phyloP scores from a whole-genome alignment of 2,888 invertebrate genomes.

The Yponomeuta evonymella region DNA sequence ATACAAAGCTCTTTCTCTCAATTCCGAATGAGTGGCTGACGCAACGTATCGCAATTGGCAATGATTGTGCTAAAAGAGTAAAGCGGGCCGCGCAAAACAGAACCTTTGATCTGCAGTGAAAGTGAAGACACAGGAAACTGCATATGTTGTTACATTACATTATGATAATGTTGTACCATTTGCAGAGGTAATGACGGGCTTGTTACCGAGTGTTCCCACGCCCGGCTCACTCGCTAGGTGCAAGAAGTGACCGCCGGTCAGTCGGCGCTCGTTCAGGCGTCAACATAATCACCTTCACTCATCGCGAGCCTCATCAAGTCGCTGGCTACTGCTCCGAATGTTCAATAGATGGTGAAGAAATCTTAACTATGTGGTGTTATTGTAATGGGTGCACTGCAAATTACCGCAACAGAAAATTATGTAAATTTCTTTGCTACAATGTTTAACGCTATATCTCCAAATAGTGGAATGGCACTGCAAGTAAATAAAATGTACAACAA shows the following conservation, averaged over 20 bases:
- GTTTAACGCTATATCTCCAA: not conserved
- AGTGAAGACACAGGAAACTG: slow-evolving; percentile 1
- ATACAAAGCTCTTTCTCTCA: too few species aligned
- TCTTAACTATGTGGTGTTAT: not conserved
- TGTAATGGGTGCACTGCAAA: not conserved
- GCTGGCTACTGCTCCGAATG: not conserved
- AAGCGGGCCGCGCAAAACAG: not conserved
- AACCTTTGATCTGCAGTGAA: slow-evolving; percentile 1
- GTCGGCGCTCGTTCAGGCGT: not conserved
- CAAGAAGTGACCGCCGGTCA: not conserved
- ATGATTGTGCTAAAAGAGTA: not conserved
- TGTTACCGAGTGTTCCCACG: not conserved
- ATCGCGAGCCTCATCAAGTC: not conserved
- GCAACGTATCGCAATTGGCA: not conserved
- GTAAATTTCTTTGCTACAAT: not conserved
- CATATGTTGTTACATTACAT: not conserved
- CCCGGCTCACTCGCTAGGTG: not conserved
- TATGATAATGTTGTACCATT: not conserved
- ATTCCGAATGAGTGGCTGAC: not conserved
- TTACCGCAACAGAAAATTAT: not conserved
- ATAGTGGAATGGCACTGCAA: not conserved
- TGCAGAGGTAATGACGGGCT: not conserved
- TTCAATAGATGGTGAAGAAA: not conserved
- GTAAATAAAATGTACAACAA: not conserved
- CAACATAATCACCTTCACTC: not conserved